Evolutionary conservation across 2,888 invertebrate species (phyloP).

Genomic region (Polyommatus iphigenia): DNA sequence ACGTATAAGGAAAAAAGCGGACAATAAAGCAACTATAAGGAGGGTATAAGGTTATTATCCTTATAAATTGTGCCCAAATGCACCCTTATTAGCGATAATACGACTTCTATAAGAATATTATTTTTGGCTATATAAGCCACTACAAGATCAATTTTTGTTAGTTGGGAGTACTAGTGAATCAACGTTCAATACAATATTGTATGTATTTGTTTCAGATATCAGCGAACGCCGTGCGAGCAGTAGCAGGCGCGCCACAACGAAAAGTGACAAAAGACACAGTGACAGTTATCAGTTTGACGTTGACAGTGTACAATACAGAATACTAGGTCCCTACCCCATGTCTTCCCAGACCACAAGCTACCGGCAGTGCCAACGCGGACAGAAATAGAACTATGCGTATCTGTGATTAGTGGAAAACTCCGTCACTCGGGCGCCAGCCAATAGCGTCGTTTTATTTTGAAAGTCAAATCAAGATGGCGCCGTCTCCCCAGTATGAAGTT

Average conservation of each 20-base stretch:
- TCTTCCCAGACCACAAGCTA: slow-evolving; percentile 20
- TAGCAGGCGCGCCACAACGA: slow-evolving; percentile 73
- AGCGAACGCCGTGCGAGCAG: slow-evolving; percentile 73
- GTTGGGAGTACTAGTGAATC: too few species aligned
- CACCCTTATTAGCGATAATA: too few species aligned
- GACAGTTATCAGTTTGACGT: slow-evolving; percentile 59
- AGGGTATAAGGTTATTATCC: too few species aligned
- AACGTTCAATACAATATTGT: too few species aligned
- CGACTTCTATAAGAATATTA: too few species aligned
- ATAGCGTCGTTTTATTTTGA: neutral
- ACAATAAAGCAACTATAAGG: too few species aligned
- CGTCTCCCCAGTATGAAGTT: slow-evolving; percentile 11
- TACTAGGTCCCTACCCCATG: slow-evolving; percentile 3
- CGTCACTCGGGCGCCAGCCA: neutral
- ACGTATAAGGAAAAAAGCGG: too few species aligned
- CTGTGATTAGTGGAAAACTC: neutral
- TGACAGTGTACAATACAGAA: slow-evolving; percentile 47
- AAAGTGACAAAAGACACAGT: slow-evolving; percentile 71
- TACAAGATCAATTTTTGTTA: too few species aligned
- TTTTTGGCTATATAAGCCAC: too few species aligned
- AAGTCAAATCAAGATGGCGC: neutral
- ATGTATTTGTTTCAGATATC: slow-evolving; percentile 64
- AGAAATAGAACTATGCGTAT: neutral
- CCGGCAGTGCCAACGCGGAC: neutral
- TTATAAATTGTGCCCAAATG: too few species aligned